Percentiles rank a stretch among this genome's conserved stretches.
Conservation (phyloP, 2,888 invertebrate species). For the Rhyacophila evoluta region DNA sequence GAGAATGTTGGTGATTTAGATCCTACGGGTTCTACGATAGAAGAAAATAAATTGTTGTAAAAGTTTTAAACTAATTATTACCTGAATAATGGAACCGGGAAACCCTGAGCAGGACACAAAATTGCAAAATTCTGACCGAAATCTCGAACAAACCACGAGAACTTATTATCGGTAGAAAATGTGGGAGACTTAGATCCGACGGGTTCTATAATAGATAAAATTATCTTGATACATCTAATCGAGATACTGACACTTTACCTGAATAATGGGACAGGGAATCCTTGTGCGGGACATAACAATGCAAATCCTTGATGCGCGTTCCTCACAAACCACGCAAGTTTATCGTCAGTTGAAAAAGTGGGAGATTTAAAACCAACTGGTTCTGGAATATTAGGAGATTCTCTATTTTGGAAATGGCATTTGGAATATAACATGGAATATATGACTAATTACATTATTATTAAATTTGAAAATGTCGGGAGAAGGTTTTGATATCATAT, state of each 20-base stretch:
- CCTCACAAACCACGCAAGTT: constrained; percentile 72
- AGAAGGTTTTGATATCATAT: no score
- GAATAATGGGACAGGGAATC: constrained; percentile 79
- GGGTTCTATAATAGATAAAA: constrained; percentile 59
- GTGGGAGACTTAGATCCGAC: constrained; percentile 63
- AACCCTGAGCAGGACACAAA: constrained; percentile 73
- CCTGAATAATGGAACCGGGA: constrained; percentile 75
- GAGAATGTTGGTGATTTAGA: constrained; percentile 73
- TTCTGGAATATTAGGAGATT: constrained; percentile 59
- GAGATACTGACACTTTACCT: constrained; percentile 69
- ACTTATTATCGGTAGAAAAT: constrained; percentile 60
- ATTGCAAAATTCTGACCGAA: constrained; percentile 58
- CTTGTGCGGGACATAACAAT: constrained; percentile 78
- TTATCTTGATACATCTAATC: constrained; percentile 58
- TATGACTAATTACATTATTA: no score
- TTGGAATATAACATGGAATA: no score
- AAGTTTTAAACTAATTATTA: constrained; percentile 59
- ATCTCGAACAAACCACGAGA: constrained; percentile 57
- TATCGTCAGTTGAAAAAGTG: constrained; percentile 72
- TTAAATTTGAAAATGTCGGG: no score
- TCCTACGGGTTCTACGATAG: constrained; percentile 71
- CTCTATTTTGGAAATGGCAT: constrained; percentile 57
- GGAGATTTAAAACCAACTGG: constrained; percentile 71
- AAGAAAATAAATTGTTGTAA: constrained; percentile 59
- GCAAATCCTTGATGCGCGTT: constrained; percentile 67